Evolutionary conservation across 92 coral and sea anemone species (phyloP), one percentile per base, ranked within the genome.

Genomic region (Blastomussa wellsi): DNA sequence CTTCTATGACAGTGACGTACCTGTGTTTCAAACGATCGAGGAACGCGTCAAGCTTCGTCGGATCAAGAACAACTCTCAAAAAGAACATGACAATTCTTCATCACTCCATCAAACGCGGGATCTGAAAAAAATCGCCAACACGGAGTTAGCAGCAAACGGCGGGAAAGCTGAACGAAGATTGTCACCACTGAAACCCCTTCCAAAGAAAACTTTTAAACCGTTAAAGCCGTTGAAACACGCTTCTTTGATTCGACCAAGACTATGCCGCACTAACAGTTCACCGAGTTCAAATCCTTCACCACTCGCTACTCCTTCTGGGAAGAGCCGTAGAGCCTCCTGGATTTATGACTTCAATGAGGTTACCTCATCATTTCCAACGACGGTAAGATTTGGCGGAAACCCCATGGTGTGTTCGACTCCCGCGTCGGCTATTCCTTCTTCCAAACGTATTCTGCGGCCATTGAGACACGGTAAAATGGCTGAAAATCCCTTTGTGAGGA

Each of bases 1-100:
- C 6, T 83, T 83, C 52, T 66, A 85, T 47, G 37, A 76, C 47
- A 62, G 7, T 14, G 77, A 75, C 31, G 82, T 60, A 49, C 62
- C 78, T 5, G 26, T 85, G 52, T 66, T 16, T 55, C 52, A 77
- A 69, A 85, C 88, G n/a, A 47, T 92, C 36, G 95, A 92, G 67
- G 95, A 92, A 78, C 92, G 95, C 29, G 95, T 92, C 13, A 92
- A 92, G 74, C 70, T 92, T 78, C 88, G 95, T 6, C 80, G 72
- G 47, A 59, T 55, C 26, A 62, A 36, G 80, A 62, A 33, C 22
- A 8, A 8, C 32, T 74, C 80, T 14, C 80, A 1, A 14, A 83
- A 83, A 20, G 73, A 65, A 36, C 44, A 35, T 9, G 48, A 83
- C 32, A 48, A 75, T 83, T 31, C 81, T 17, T 28, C 37, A 20